These are phyloP conservation scores for Zaprionus gabonicus DNA, from an alignment of 1,140 invertebrate species.

Conservation along the genomic window DNA sequence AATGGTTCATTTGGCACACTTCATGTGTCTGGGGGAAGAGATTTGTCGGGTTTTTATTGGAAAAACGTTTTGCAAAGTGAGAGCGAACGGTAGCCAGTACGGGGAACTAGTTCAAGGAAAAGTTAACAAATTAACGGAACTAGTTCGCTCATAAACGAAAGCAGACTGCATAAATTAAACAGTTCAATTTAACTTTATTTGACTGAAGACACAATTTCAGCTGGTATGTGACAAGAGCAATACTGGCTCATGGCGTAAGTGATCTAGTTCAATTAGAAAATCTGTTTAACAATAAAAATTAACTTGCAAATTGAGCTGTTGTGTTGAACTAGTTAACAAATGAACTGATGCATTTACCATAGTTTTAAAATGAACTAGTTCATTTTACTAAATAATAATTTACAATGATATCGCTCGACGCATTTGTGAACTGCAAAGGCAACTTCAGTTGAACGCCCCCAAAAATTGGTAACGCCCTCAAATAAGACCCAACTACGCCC, in stretches of 20 bases:
- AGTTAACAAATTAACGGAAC: constrained; percentile 2
- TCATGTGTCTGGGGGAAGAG: constrained; percentile 1
- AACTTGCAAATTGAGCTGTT: no score
- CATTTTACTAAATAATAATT: not conserved
- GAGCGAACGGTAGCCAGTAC: not conserved
- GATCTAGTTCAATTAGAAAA: constrained; percentile 3
- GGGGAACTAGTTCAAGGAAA: constrained; percentile 4
- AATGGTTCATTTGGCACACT: constrained; percentile 34
- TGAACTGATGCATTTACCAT: not conserved
- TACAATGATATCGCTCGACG: not conserved
- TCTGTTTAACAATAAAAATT: not conserved
- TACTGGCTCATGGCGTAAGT: not conserved
- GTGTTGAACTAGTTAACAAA: no score
- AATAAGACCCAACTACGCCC: constrained; percentile 35
- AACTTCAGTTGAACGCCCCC: constrained; percentile 31
- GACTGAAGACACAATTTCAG: not conserved
- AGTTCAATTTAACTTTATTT: not conserved
- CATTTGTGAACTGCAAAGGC: not conserved
- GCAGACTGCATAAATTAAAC: not conserved
- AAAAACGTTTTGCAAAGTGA: constrained; percentile 16
- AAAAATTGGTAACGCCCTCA: constrained; percentile 25
- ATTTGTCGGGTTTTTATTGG: not conserved
- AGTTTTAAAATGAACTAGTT: not conserved
- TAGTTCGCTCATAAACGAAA: not conserved
- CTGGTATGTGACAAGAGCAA: no score